Conservation (phyloP, 2,797 vertebrate genomes). For the Neolamprologus multifasciatus region DNA sequence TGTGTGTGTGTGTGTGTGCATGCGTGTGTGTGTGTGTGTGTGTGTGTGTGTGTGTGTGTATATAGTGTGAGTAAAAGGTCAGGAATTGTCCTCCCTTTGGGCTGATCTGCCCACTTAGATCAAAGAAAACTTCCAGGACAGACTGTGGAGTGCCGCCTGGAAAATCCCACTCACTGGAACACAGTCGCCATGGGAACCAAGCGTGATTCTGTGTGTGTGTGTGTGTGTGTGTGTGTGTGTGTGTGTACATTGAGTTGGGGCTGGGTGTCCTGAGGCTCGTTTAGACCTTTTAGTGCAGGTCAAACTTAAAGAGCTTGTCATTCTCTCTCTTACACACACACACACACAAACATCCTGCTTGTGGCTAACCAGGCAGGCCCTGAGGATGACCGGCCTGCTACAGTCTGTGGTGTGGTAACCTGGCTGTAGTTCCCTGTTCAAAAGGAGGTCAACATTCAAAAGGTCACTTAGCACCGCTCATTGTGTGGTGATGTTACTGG, state of each 20-base stretch:
- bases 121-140: conserved; percentile 66
- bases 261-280: conserved; percentile 32
- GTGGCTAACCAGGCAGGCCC: conserved; percentile 44
- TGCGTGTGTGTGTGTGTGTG: not conserved
- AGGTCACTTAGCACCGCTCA: conserved; percentile 7
- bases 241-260: not conserved
- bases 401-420: conserved; percentile 30
- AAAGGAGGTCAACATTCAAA: conserved; percentile 41
- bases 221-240: not conserved
- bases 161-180: conserved; percentile 63
- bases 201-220: not conserved
- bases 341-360: conserved; percentile 11
- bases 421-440: conserved; percentile 44
- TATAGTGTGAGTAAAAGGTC: not conserved
- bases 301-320: conserved; percentile 29
- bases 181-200: conserved; percentile 61
- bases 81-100: conserved; percentile 35
- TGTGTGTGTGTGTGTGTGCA: not conserved
- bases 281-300: conserved; percentile 57
- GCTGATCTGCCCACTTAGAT: conserved; percentile 52
- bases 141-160: conserved; percentile 58
- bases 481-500: not conserved
- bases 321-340: not conserved
- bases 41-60: not conserved
- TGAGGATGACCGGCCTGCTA: conserved; percentile 23